Conservation (phyloP, 2,888 invertebrate genomes). For the Phymatocera aterrima region DNA sequence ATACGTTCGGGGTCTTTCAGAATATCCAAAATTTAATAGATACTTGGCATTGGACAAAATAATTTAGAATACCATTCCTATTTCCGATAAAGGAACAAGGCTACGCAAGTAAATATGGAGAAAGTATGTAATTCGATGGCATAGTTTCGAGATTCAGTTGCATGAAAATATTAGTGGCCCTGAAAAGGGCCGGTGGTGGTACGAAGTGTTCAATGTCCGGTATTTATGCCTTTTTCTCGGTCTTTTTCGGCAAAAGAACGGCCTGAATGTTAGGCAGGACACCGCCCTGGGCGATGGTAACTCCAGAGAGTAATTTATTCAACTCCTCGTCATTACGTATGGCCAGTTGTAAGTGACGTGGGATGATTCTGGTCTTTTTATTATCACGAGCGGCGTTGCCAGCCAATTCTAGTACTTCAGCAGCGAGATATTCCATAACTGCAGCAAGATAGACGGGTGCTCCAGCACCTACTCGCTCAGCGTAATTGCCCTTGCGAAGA, state of each 20-base stretch:
- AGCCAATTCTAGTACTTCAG: constrained; percentile 83
- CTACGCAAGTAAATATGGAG: not conserved
- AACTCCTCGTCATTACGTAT: constrained; percentile 89
- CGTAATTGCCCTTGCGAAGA: constrained; percentile 80
- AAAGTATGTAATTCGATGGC: not conserved
- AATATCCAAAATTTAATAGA: no score
- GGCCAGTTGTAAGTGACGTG: constrained; percentile 87
- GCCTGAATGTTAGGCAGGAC: constrained; percentile 88
- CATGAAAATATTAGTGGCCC: constrained; percentile 42
- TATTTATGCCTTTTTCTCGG: constrained; percentile 67
- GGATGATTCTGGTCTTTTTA: constrained; percentile 82
- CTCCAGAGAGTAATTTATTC: constrained; percentile 84
- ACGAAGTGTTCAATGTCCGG: not conserved
- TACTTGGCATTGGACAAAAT: no score
- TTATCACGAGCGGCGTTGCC: constrained; percentile 83
- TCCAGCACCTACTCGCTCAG: constrained; percentile 78
- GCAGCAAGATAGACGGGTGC: constrained; percentile 78
- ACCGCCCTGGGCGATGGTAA: constrained; percentile 90
- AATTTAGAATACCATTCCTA: no score
- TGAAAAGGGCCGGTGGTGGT: constrained; percentile 52
- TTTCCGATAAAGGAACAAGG: not conserved
- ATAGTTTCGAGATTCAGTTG: constrained; percentile 11
- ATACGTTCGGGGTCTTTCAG: no score
- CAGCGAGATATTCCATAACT: constrained; percentile 82
- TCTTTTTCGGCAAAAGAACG: constrained; percentile 85